phyloP scores from a whole-genome alignment of 2,113 vertebrate species.

The Murina feae region DNA sequence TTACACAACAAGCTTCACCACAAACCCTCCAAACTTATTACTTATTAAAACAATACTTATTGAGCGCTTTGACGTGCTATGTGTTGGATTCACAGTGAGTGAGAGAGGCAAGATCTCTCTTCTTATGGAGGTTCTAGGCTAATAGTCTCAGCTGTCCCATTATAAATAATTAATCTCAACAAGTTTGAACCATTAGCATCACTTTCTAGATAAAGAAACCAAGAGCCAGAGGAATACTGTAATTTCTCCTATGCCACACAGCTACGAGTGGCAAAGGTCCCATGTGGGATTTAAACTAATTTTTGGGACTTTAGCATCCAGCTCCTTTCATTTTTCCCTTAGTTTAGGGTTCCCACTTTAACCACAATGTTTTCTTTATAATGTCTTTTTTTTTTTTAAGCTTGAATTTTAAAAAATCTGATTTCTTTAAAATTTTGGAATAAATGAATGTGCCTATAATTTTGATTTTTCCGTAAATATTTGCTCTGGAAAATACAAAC shows the following conservation, averaged over 20 bases:
- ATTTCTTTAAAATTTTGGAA: not conserved
- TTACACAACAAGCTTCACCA: not conserved
- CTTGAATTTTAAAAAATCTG: not conserved
- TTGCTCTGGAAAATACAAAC: not conserved
- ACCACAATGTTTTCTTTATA: not conserved
- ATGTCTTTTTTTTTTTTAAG: not conserved
- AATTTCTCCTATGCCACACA: not conserved
- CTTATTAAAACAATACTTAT: not conserved
- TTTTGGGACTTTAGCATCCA: not conserved
- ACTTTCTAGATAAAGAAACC: not conserved
- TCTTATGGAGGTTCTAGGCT: not conserved
- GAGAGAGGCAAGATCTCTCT: not conserved
- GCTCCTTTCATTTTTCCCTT: not conserved
- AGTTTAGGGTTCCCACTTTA: not conserved
- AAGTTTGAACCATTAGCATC: not conserved
- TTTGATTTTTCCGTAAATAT: not conserved
- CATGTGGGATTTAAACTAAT: not conserved
- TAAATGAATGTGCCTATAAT: not conserved
- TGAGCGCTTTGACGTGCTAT: not conserved
- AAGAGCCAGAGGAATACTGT: not conserved
- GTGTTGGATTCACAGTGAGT: not conserved
- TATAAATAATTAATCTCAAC: not conserved
- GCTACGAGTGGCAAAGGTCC: not conserved
- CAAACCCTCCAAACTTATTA: not conserved
- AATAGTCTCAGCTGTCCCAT: not conserved